These are phyloP conservation scores for Venustoraphidia nigricollis DNA, from an alignment of 2,888 invertebrate genomes.

Conservation along the genomic window DNA sequence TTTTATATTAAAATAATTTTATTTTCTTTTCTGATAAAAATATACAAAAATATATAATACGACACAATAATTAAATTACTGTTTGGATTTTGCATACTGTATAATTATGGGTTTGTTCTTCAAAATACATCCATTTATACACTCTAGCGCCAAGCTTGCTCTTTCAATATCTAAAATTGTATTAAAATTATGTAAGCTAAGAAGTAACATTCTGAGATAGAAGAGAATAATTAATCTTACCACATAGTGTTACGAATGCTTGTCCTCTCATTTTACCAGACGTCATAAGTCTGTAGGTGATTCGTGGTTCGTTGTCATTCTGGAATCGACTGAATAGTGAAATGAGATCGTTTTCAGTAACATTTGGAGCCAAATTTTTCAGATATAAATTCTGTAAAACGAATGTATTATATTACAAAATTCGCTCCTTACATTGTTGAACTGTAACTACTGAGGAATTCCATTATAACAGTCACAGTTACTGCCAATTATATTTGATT, in stretches of 20 bases:
- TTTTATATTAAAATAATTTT: not conserved
- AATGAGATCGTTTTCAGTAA: conserved; percentile 31
- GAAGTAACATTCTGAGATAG: too few species aligned
- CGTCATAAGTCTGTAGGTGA: conserved; percentile 29
- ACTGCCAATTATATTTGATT: too few species aligned
- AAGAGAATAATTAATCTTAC: conserved; percentile 20
- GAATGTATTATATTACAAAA: conserved; percentile 4
- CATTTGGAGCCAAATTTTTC: conserved; percentile 36
- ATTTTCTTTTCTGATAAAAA: not conserved
- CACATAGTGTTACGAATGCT: conserved; percentile 36
- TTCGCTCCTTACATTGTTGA: too few species aligned
- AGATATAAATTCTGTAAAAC: conserved; percentile 32
- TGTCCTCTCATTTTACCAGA: conserved; percentile 39
- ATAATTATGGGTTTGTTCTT: conserved; percentile 33
- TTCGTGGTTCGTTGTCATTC: conserved; percentile 21
- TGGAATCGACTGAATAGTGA: conserved; percentile 30
- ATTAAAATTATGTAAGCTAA: not conserved
- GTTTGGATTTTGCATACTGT: conserved; percentile 17
- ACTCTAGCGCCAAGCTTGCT: conserved; percentile 32
- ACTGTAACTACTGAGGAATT: too few species aligned
- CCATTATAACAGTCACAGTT: too few species aligned
- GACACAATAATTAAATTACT: not conserved
- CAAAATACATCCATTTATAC: conserved; percentile 34
- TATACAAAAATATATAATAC: not conserved
- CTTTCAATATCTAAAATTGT: conserved; percentile 28